Conservation (phyloP, 2,888 invertebrate genomes). For the Coecobrya sp. region DNA sequence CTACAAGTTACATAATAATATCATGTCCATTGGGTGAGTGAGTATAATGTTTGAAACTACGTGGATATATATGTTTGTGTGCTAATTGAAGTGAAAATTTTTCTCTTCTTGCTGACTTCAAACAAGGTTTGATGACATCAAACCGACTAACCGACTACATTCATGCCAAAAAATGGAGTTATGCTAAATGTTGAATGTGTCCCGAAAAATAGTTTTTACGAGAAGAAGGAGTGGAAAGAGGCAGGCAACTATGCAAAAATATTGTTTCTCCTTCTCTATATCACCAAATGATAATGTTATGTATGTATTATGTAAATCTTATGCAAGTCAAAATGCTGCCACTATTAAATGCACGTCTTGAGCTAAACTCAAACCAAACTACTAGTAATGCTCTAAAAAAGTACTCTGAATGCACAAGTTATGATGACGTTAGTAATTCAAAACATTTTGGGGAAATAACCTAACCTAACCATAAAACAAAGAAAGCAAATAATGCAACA, state of each 20-base stretch:
- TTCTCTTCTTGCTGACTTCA: slow-evolving; percentile 71
- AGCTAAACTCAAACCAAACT: too few relatives aligned
- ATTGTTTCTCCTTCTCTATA: slow-evolving; percentile 45
- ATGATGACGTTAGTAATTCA: too few relatives aligned
- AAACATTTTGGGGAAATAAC: too few relatives aligned
- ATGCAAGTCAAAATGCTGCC: background rate
- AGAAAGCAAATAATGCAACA: too few relatives aligned
- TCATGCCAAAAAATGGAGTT: slow-evolving; percentile 66
- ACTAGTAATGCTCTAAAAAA: too few relatives aligned
- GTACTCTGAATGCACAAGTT: too few relatives aligned
- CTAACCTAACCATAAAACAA: too few relatives aligned
- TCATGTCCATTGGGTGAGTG: slow-evolving; percentile 40
- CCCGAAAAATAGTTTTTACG: slow-evolving; percentile 63
- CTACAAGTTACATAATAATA: slow-evolving; percentile 1
- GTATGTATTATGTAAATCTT: slow-evolving; percentile 8
- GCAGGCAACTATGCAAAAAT: slow-evolving; percentile 57
- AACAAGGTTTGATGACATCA: slow-evolving; percentile 80
- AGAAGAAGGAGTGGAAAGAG: slow-evolving; percentile 29
- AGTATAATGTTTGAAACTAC: slow-evolving; percentile 22
- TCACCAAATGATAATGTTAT: background rate
- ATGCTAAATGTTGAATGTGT: slow-evolving; percentile 67
- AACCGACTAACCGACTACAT: slow-evolving; percentile 71
- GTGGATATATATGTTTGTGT: slow-evolving; percentile 39
- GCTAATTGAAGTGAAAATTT: slow-evolving; percentile 79
- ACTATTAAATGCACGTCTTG: background rate